Evolutionary conservation across 37 sponge, comb jelly and placozoan species (phyloP).

Genomic region (Spongilla lacustris): DNA sequence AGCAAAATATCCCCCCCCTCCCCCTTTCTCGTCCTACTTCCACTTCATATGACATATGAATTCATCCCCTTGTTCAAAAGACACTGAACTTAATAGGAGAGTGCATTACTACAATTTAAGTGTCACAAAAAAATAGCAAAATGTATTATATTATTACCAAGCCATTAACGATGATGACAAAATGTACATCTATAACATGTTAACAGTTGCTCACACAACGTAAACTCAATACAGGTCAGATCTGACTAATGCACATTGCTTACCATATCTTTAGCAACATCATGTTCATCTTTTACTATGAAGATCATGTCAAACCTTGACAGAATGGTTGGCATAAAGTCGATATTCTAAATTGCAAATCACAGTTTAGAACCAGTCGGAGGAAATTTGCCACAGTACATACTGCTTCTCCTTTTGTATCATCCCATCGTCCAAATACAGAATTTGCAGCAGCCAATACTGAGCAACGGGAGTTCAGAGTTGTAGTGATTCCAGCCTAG

Average conservation of each 20-base stretch:
- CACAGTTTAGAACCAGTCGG: neutral
- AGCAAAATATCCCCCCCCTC: too few species aligned
- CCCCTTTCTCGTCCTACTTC: too few species aligned
- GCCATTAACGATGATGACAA: too few species aligned
- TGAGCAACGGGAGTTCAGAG: slow-evolving; percentile 97
- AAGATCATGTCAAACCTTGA: slow-evolving; percentile 99
- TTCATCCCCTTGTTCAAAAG: too few species aligned
- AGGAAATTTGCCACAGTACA: neutral
- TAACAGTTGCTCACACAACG: too few species aligned
- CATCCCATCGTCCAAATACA: slow-evolving; percentile 99
- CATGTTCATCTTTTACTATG: slow-evolving; percentile 96
- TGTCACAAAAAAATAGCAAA: too few species aligned
- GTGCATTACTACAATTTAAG: too few species aligned
- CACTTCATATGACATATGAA: too few species aligned
- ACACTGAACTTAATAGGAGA: too few species aligned
- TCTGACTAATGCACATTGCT: neutral
- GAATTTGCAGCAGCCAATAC: slow-evolving; percentile 99
- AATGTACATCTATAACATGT: too few species aligned
- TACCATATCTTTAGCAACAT: slow-evolving; percentile 87
- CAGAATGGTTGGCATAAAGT: slow-evolving; percentile 99
- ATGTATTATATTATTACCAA: too few species aligned
- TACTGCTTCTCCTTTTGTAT: slow-evolving; percentile 95
- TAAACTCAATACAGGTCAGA: neutral
- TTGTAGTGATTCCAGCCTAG: slow-evolving; percentile 99
- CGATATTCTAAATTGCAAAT: slow-evolving; percentile 80